Base-by-base conservation (phyloP, 2,797 vertebrate species). In the Clarias fuscus region DNA sequence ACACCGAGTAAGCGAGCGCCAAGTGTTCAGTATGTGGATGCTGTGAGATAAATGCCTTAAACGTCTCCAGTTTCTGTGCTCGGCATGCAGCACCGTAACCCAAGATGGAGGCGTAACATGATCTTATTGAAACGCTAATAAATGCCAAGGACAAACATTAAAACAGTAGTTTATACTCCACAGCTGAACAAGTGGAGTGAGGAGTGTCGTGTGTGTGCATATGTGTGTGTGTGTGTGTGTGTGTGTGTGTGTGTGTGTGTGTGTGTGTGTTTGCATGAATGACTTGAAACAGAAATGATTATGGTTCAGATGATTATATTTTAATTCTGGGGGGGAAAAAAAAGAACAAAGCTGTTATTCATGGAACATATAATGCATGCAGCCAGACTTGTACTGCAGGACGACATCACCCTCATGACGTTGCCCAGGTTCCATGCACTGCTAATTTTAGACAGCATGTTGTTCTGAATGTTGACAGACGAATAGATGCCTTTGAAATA, bases 131-230 rank as follows among this genome's bases (percentile, higher is more conserved):
- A 88, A 83, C 33, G 64, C 68, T 71, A 87, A 88, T 90, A 90
- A 88, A 89, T 53, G 85, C 67, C 48, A 67, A 83, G 84, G 85
- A 68, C 68, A 24, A 61, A 85, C 85, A 58, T 82, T 68, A 85
- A 84, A 88, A 88, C 90, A 86, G 89, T 90, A 89, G 89, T 88
- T 90, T 87, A 90, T 86, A 67, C 20, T 11, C 68, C 71, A 75
- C 89, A 91, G 88, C 89, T 90, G 89, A 88, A 72, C 77, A 20
- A 75, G 87, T 88, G 83, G 30, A 79, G 53, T 48, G 33, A 56
- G 22, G 37, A 53, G 18, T 71, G 71, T 17, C 43, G 24, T 80
- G 43, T 84, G 67, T 70, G 77, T 82, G 84, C 37, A 27, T 56
- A 80, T 70, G 77, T 79, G 78, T 27, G 61, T 62, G 30, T 40